Conservation (phyloP, 2,888 invertebrate genomes). For the Dysmachus trigonus region DNA sequence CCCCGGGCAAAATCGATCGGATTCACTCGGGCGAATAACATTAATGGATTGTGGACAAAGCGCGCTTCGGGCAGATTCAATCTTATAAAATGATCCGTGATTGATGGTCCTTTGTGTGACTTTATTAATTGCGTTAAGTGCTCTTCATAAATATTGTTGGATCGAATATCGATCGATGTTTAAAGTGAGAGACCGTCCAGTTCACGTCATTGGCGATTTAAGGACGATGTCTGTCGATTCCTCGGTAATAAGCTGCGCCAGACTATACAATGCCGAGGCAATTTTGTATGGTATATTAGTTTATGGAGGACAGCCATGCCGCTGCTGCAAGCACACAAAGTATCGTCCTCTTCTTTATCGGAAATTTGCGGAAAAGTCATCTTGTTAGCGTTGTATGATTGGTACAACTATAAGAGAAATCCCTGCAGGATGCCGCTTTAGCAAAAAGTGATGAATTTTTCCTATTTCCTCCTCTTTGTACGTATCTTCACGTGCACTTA, state of each 20-base stretch:
- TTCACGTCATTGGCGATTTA: not conserved
- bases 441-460: not conserved
- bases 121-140: slow-evolving; percentile 14
- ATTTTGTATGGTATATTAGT: not conserved
- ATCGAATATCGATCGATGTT: not conserved
- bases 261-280: not conserved
- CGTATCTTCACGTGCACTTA: not conserved
- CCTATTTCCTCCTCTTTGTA: not conserved
- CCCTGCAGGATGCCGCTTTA: not conserved
- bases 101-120: not conserved
- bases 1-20: not conserved
- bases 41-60: slow-evolving; percentile 9
- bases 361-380: not conserved
- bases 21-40: not conserved
- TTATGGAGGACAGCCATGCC: not conserved
- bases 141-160: not conserved
- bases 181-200: not conserved
- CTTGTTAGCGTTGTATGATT: not conserved
- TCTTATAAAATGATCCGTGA: slow-evolving; percentile 15
- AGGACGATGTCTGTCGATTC: not conserved
- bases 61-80: not conserved
- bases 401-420: not conserved
- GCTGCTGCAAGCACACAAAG: not conserved
- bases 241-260: not conserved
- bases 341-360: not conserved